Conservation (phyloP, 1,140 invertebrate genomes). For the Pseudomyrmex concolor region DNA sequence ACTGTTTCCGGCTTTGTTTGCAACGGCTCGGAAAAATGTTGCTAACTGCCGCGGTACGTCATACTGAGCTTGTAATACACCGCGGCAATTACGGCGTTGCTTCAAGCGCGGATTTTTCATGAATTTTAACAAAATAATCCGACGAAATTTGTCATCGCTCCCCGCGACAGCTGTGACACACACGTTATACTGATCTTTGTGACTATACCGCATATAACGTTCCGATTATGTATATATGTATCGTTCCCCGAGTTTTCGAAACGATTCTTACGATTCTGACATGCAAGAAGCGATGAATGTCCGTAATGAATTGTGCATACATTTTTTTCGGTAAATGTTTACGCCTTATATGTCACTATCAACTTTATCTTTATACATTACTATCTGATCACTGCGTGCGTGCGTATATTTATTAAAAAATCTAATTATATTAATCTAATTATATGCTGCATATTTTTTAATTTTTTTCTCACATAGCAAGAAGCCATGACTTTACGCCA, state of each 20-base stretch:
- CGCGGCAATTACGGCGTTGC: slow-evolving; percentile 35
- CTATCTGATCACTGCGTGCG: no score
- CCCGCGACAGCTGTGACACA: slow-evolving; percentile 7
- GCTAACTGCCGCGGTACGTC: slow-evolving; percentile 36
- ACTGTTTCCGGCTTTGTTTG: slow-evolving; percentile 44
- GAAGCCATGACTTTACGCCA: no score
- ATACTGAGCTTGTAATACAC: slow-evolving; percentile 54
- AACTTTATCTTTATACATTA: no score
- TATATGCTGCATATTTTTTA: no score
- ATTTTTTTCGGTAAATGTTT: not conserved
- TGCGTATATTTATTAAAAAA: no score
- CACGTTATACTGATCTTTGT: slow-evolving; percentile 26
- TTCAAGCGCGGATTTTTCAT: slow-evolving; percentile 47
- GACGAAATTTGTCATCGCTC: slow-evolving; percentile 48
- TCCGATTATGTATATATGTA: not conserved
- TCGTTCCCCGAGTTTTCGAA: not conserved
- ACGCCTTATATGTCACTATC: not conserved
- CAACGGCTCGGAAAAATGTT: slow-evolving; percentile 54
- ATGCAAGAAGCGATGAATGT: not conserved
- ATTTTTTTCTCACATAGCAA: no score
- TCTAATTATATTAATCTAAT: no score
- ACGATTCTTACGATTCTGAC: not conserved
- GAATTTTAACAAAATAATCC: slow-evolving; percentile 61
- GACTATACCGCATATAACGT: slow-evolving; percentile 7
- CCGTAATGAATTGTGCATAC: not conserved